phyloP scores from a whole-genome alignment of 2,113 vertebrate genomes.

The Semnornis frantzii region DNA sequence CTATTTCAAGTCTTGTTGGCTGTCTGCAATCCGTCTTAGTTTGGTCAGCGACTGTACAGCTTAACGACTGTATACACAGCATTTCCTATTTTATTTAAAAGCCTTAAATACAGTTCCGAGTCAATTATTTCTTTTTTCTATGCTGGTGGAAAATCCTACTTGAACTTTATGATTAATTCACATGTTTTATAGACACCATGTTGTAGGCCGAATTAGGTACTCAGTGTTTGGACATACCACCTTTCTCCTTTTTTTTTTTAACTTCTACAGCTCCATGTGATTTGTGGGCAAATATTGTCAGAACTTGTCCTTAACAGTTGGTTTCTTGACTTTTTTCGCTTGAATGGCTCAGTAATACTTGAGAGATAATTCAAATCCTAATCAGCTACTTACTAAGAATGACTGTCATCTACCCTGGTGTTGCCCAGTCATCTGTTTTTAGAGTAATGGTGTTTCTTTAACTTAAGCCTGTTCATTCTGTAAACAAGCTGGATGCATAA shows the following conservation, averaged over 20 bases:
- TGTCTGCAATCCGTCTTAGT: neutral
- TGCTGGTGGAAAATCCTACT: neutral
- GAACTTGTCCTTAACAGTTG: neutral
- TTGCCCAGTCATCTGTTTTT: conserved; percentile 46
- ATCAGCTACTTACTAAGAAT: neutral
- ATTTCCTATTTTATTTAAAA: neutral
- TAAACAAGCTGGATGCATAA: conserved; percentile 34
- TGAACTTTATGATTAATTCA: neutral
- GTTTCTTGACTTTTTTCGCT: neutral
- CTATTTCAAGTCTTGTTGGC: neutral
- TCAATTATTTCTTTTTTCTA: neutral
- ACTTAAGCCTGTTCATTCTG: neutral
- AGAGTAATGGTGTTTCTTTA: neutral
- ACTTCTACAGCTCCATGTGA: neutral
- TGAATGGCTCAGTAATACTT: neutral
- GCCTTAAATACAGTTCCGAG: neutral
- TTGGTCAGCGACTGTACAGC: neutral
- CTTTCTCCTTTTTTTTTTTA: neutral
- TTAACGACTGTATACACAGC: neutral
- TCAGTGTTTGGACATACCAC: neutral
- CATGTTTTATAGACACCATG: neutral
- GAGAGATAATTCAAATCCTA: neutral
- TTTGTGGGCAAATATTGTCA: neutral
- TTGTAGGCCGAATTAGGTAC: neutral
- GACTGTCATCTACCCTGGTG: conserved; percentile 16